These are phyloP conservation scores for Hydrophis major DNA, from an alignment of 2,797 vertebrate species.

Conservation along the genomic window DNA sequence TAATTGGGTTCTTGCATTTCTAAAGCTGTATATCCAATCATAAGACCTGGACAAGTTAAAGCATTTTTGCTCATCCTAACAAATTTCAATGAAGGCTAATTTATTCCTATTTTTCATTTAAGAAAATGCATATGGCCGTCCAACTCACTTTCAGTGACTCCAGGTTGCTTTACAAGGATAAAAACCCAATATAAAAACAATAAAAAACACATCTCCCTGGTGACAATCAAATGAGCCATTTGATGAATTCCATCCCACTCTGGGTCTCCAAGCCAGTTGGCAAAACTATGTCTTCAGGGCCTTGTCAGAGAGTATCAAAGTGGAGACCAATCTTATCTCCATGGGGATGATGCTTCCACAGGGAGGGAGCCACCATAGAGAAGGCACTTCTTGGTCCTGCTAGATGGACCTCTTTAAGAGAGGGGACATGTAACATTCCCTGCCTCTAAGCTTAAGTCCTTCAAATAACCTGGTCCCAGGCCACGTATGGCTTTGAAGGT, in stretches of 20 bases:
- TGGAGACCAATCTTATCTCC: neutral
- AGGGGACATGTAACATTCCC: neutral
- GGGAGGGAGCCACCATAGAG: neutral
- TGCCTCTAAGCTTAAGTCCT: neutral
- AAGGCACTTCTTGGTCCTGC: neutral
- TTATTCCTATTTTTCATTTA: neutral
- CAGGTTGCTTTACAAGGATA: neutral
- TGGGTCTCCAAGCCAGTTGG: neutral
- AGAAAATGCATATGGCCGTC: neutral
- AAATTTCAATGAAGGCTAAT: neutral
- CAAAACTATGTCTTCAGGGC: neutral
- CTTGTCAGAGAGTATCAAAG: neutral
- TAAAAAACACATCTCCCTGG: neutral
- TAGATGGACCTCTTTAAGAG: neutral
- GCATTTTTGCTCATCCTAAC: neutral
- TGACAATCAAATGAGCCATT: neutral
- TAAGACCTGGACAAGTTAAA: neutral
- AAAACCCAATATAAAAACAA: neutral
- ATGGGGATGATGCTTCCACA: neutral
- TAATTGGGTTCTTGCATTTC: neutral
- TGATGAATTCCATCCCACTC: neutral
- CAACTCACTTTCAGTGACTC: neutral
- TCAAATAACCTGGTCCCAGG: neutral
- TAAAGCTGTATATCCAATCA: neutral
- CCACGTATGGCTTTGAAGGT: neutral